phyloP scores from a whole-genome alignment of 2,113 vertebrate species.

The Macrotus californicus region DNA sequence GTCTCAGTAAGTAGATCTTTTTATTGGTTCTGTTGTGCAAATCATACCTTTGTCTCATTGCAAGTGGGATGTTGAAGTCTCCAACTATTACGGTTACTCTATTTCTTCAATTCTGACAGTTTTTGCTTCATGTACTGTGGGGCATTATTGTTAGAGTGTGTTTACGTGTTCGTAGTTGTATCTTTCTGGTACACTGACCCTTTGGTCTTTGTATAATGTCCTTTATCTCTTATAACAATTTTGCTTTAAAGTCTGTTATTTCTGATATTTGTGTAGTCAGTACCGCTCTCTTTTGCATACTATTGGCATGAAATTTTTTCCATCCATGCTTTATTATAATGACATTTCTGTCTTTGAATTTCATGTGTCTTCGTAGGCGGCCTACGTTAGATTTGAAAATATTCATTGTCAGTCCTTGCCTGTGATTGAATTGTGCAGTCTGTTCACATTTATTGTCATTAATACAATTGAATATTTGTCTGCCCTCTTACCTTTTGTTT shows the following conservation, averaged over 20 bases:
- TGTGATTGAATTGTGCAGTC: background rate
- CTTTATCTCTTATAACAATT: too few relatives aligned
- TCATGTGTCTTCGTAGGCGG: background rate
- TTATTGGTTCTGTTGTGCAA: background rate
- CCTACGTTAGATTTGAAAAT: background rate
- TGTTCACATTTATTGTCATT: background rate
- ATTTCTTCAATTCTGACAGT: background rate
- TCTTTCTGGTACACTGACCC: background rate
- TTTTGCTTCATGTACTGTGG: background rate
- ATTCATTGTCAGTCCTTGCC: background rate
- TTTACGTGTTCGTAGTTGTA: background rate
- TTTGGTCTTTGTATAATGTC: too few relatives aligned
- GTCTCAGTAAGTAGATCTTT: background rate
- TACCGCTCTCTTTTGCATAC: background rate
- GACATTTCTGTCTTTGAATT: background rate
- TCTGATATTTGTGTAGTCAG: background rate
- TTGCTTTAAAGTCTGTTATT: background rate
- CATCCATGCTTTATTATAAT: background rate
- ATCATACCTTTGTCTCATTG: background rate
- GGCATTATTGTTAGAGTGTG: background rate
- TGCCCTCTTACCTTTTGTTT: background rate
- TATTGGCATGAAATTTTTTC: background rate
- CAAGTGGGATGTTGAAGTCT: background rate
- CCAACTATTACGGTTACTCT: background rate
- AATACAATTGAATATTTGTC: background rate